phyloP scores from a whole-genome alignment of 1,140 invertebrate species.

The Drosophila prosaltans region DNA sequence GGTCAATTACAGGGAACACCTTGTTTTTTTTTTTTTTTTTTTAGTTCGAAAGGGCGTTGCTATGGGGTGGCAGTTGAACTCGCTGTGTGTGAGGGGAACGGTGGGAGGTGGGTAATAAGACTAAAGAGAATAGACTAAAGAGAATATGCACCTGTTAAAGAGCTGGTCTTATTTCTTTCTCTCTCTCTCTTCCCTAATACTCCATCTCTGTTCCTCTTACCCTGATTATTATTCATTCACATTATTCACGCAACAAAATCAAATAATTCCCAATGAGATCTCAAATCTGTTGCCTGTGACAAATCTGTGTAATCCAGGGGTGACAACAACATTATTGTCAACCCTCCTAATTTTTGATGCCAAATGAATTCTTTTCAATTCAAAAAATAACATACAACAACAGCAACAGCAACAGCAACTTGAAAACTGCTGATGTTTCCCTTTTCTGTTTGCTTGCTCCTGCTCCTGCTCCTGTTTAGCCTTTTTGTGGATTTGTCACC shows the following conservation, averaged over 20 bases:
- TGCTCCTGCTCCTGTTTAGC: slow-evolving; percentile 69
- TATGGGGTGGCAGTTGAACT: not conserved
- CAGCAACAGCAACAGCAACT: slow-evolving; percentile 32
- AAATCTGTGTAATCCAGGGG: slow-evolving; percentile 47
- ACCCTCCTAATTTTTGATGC: slow-evolving; percentile 73
- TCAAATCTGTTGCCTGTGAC: slow-evolving; percentile 43
- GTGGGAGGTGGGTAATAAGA: too few relatives aligned
- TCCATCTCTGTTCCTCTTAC: not conserved
- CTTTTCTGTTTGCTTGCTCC: slow-evolving; percentile 47
- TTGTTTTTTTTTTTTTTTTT: not conserved
- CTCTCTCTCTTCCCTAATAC: too few relatives aligned
- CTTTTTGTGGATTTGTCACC: slow-evolving; percentile 81
- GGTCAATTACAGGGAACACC: slow-evolving; percentile 68
- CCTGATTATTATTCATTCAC: not conserved
- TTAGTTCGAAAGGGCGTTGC: slow-evolving; percentile 29
- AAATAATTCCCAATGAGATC: slow-evolving; percentile 6
- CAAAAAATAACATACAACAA: slow-evolving; percentile 26
- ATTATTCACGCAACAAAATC: slow-evolving; percentile 8
- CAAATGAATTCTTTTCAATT: slow-evolving; percentile 69
- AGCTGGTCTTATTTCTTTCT: too few relatives aligned
- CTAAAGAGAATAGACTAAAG: too few relatives aligned
- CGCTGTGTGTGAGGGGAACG: too few relatives aligned
- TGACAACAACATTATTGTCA: slow-evolving; percentile 72
- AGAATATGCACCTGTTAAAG: not conserved
- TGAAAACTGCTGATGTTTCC: slow-evolving; percentile 65